Percentiles rank a stretch among this genome's conserved stretches.
Evolutionary conservation across 2,888 invertebrate genomes (phyloP).

Genomic region (Eueremaeus valkanovi): DNA sequence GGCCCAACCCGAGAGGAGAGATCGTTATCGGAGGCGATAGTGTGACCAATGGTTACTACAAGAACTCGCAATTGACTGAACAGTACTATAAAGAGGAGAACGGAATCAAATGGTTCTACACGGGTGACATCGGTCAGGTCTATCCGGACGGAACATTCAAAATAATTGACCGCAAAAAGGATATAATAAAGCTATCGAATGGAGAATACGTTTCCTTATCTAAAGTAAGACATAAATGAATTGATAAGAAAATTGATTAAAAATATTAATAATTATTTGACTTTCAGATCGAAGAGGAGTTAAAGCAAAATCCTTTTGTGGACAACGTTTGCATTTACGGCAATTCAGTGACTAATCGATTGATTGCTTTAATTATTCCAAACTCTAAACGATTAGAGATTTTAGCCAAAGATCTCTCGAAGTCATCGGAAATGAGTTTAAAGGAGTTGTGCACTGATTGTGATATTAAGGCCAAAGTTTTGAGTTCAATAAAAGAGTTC

Average conservation of each 20-base stretch:
- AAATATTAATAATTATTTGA: constrained; percentile 17
- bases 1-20: constrained; percentile 78
- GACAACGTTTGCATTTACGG: constrained; percentile 43
- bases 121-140: constrained; percentile 95
- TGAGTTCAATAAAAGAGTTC: constrained; percentile 75
- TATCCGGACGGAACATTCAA: constrained; percentile 87
- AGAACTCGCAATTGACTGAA: constrained; percentile 55
- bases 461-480: constrained; percentile 74
- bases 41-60: constrained; percentile 90
- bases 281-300: constrained; percentile 39
- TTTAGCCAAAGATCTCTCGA: constrained; percentile 27
- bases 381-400: not conserved
- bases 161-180: constrained; percentile 98
- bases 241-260: too few species aligned
- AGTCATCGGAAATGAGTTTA: constrained; percentile 54
- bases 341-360: constrained; percentile 33
- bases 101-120: constrained; percentile 84
- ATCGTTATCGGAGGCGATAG: constrained; percentile 80
- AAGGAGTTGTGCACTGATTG: constrained; percentile 70
- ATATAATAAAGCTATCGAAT: constrained; percentile 73
- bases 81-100: constrained; percentile 76
- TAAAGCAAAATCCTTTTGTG: constrained; percentile 39
- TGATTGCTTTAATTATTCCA: constrained; percentile 41
- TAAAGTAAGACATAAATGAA: too few species aligned
- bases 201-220: constrained; percentile 98